phyloP scores from a whole-genome alignment of 2,797 vertebrate genomes.

The Iguana delicatissima region DNA sequence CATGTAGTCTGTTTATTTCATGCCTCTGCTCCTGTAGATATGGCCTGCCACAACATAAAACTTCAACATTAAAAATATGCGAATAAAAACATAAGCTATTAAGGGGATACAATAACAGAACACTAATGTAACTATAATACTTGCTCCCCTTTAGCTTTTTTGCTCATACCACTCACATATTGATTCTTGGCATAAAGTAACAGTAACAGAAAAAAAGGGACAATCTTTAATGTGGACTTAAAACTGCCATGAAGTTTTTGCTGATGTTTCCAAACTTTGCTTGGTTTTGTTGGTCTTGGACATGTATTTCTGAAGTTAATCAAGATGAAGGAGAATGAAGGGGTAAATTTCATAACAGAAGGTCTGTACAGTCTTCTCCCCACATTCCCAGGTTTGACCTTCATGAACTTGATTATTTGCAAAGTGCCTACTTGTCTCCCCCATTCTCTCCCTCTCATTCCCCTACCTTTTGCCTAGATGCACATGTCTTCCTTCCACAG shows the following conservation, averaged over 20 bases:
- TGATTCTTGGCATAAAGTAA: constrained; percentile 32
- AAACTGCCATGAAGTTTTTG: constrained; percentile 46
- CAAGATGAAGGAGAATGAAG: constrained; percentile 52
- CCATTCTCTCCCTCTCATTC: too few relatives aligned
- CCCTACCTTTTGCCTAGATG: too few relatives aligned
- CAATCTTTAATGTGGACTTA: constrained; percentile 43
- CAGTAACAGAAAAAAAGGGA: constrained; percentile 38
- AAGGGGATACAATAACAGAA: constrained; percentile 44
- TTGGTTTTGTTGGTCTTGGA: constrained; percentile 59
- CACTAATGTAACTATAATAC: constrained; percentile 50
- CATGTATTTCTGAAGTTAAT: constrained; percentile 65
- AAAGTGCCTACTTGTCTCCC: too few relatives aligned
- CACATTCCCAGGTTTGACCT: too few relatives aligned
- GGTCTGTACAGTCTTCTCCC: neutral
- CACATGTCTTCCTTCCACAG: too few relatives aligned
- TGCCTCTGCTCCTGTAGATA: neutral
- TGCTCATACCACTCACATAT: constrained; percentile 21
- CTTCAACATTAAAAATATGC: neutral
- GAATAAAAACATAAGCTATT: constrained; percentile 42
- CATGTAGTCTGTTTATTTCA: neutral
- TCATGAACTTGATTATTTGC: too few relatives aligned
- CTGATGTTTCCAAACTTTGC: constrained; percentile 52
- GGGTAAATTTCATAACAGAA: constrained; percentile 56
- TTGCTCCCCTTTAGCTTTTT: constrained; percentile 34
- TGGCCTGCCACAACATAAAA: neutral